phyloP scores from a whole-genome alignment of 2,113 vertebrate genomes.

The Macquaria australasica region DNA sequence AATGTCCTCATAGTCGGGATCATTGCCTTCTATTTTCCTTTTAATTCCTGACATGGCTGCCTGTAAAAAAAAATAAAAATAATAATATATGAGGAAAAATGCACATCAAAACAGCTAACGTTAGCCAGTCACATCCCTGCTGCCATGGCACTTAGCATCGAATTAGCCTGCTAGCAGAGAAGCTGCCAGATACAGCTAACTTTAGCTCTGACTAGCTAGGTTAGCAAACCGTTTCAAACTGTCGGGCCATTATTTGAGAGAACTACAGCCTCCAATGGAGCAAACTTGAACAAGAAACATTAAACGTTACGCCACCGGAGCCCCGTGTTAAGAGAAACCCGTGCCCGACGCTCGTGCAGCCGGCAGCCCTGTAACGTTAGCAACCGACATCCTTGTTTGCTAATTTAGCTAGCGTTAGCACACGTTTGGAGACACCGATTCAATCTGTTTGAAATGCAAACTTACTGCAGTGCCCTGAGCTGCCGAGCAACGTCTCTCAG shows the following conservation, averaged over 20 bases:
- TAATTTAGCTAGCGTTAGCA: conserved; percentile 64
- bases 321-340: neutral
- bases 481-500: conserved; percentile 47
- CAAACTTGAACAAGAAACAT: rapidly evolving
- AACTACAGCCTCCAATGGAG: rapidly evolving
- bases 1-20: conserved; percentile 97
- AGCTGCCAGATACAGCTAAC: conserved; percentile 18
- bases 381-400: conserved; percentile 55
- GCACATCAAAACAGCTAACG: neutral
- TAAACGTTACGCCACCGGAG: neutral
- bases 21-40: conserved; percentile 92
- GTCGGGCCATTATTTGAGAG: neutral
- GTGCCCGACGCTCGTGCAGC: conserved; percentile 8
- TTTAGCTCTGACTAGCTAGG: conserved; percentile 14
- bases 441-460: conserved; percentile 45
- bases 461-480: conserved; percentile 57
- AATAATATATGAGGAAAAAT: neutral
- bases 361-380: conserved; percentile 34
- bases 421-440: conserved; percentile 37
- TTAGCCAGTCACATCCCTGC: neutral
- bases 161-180: conserved; percentile 47
- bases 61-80: conserved; percentile 46
- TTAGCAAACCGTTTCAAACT: conserved; percentile 15
- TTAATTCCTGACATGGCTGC: conserved; percentile 94
- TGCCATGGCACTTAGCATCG: conserved; percentile 21